A percentile compares a stretch with the other conserved stretches of the same genome.
phyloP scores from a whole-genome alignment of 2,113 vertebrate species.

The Pseudolaguvia tuberculata region DNA sequence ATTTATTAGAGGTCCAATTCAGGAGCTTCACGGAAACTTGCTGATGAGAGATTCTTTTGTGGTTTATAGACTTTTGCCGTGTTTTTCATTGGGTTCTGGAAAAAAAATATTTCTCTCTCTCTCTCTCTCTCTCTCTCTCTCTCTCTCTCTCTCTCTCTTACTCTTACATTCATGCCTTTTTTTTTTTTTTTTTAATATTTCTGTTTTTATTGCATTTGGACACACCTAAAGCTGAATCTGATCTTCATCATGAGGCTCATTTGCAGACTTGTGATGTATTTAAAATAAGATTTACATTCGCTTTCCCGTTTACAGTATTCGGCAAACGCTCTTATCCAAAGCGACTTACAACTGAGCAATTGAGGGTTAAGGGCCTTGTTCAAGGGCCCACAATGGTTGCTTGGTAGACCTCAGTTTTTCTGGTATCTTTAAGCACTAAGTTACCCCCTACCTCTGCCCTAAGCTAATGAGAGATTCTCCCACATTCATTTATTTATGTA shows the following conservation, averaged over 20 bases:
- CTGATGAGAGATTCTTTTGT: conserved; percentile 5
- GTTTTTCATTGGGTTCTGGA: conserved; percentile 31
- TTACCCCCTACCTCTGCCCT: too few species aligned
- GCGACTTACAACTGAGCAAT: too few species aligned
- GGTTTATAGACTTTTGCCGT: conserved; percentile 21
- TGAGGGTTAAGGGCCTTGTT: too few species aligned
- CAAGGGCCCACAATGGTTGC: too few species aligned
- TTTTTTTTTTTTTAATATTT: conserved; percentile 30
- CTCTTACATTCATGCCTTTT: conserved; percentile 28
- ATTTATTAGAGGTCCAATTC: conserved; percentile 28
- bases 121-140: too few species aligned
- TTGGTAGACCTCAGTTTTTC: too few species aligned
- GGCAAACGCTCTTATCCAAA: too few species aligned
- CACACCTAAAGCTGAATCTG: conserved; percentile 40
- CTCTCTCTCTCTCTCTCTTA: too few species aligned
- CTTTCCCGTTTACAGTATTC: too few species aligned
- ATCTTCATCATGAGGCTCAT: conserved; percentile 38
- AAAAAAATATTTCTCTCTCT: conserved; percentile 1
- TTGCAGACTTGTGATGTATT: conserved; percentile 32
- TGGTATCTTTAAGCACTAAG: too few species aligned
- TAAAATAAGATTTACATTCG: too few species aligned
- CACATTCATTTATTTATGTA: conserved; percentile 1
- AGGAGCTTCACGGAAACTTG: conserved; percentile 28
- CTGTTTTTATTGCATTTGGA: conserved; percentile 27
- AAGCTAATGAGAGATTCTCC: conserved; percentile 17